Conservation (phyloP, 2,888 invertebrate genomes). For the Lepidochitona cinerea region DNA sequence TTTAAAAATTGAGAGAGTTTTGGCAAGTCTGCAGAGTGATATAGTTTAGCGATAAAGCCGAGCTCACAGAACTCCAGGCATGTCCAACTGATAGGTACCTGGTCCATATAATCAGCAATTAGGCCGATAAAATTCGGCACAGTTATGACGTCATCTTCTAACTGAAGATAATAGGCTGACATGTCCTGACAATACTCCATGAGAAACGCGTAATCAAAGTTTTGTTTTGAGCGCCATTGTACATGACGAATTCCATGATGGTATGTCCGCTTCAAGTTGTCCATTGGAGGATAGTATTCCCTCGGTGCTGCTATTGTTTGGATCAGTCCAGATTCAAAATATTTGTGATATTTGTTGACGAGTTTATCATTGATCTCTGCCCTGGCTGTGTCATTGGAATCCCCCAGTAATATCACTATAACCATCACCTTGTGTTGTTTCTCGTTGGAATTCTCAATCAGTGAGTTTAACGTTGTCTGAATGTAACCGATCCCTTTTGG, state of each 20-base stretch:
- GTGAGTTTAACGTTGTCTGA: constrained; percentile 66
- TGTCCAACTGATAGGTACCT: constrained; percentile 47
- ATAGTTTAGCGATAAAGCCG: constrained; percentile 54
- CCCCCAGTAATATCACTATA: constrained; percentile 69
- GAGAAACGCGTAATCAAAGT: constrained; percentile 69
- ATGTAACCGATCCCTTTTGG: constrained; percentile 66
- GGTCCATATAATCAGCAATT: constrained; percentile 49
- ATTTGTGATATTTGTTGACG: constrained; percentile 28
- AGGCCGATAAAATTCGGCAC: constrained; percentile 59
- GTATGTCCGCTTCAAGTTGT: constrained; percentile 52
- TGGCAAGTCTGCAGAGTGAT: constrained; percentile 37
- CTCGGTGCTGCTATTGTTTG: constrained; percentile 59
- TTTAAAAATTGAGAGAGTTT: constrained; percentile 57
- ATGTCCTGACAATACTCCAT: constrained; percentile 59
- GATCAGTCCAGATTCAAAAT: constrained; percentile 66
- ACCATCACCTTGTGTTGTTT: constrained; percentile 55
- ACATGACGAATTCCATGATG: constrained; percentile 63
- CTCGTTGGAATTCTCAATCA: constrained; percentile 54
- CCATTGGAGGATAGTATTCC: constrained; percentile 49
- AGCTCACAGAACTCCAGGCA: constrained; percentile 45
- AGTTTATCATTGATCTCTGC: constrained; percentile 32
- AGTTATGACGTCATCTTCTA: constrained; percentile 70
- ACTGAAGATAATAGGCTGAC: constrained; percentile 66
- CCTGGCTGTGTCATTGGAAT: constrained; percentile 57
- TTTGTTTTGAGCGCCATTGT: constrained; percentile 70